Evolutionary conservation across 1,140 invertebrate genomes (phyloP), one percentile per base, ranked within the genome.

Genomic region (Drosophila setifemur): DNA sequence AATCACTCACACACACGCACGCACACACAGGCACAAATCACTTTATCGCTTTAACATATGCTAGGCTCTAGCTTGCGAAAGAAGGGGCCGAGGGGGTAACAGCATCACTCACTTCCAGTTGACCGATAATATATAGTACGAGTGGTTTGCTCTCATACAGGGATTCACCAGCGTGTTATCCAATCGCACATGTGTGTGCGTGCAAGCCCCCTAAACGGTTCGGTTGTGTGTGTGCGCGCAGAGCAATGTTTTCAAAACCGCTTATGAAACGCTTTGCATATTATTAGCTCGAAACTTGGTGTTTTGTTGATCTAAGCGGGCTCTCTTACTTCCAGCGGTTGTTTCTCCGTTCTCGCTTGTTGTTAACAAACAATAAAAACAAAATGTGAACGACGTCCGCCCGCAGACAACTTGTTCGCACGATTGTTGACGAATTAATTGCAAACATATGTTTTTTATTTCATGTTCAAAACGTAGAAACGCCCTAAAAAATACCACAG

Each of bases 381-480:
- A 71, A 79, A 74, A 72, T 58, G 53, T 64, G 79, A 48, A 81
- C 58, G 23, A 72, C 79, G 81, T 86, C 79, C 64, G 81, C 81
- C 66, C 53, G 81, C 81, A 86, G 81, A 86, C 79, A 68, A 85
- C 52, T 85, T 79, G 52, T 74, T 83, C 66, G 70, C 52, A 85
- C 75, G 81, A 81, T 74, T 85, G 68, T 64, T 73, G 69, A 40
- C 63, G 55, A 63, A 73, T 63, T 54, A 54, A 40, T 53, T 40
- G 54, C 19, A 35, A 70, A 72, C 69, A 73, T 72, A 72, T 73
- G 69, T 63, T 72, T 61, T 71, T 44, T 57, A 61, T 48, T 47
- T 28, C 14, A 31, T 37, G 37, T 72, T 63, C 35, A 29, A 64
- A 35, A 57, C 19, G 25, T 14, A 8, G 4, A 70, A 70, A 71